Evolutionary conservation across 2,888 invertebrate genomes (phyloP), one percentile per base, ranked within the genome.

Genomic region (Agrilus biguttatus): DNA sequence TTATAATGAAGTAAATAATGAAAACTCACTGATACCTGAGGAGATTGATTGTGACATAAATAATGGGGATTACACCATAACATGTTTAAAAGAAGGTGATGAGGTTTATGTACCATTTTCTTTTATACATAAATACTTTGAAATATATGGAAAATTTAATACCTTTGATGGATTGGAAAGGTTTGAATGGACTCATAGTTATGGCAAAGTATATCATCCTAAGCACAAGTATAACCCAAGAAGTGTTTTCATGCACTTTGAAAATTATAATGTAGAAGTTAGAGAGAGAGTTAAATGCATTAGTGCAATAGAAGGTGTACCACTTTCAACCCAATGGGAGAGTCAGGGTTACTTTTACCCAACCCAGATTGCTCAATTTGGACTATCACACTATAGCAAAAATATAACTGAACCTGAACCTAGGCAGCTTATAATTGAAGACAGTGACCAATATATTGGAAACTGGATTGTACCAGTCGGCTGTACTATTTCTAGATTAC

Each of bases 311-410:
- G 89, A 92, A 59, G 95, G 95, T 56, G 92, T 95, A 13, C 95
- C 95, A 0, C 82, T 95, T 42, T 91, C 91, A n/a, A 90, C 86
- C 0, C 95, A 95, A 61, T 98, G 98, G 98, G 89, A 92, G 55
- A 83, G 85, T 33, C 79, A 80, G 48, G 97, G 97, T 0, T 96
- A 97, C 66, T 92, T 83, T 66, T 98, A 98, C 68, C 95, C 97
- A 0, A 97, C 95, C 1, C 97, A 98, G 70, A 95, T 98, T 51
- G 95, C 97, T 6, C 98, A 98, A 65, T 98, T 91, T 64, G 98
- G 92, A 0, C 68, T 98, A 44, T 90, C 95, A 8, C 98, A 98
- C 68, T 98, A 92, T 66, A 93, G 92, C 66, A 95, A 96, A 66
- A 87, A 90, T 65, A 67, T 95, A 12, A 86, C 85, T 0, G 91